A percentile compares a stretch with the other conserved stretches of the same genome.
Conservation (phyloP, 2,888 invertebrate genomes). For the Steinernema hermaphroditum region DNA sequence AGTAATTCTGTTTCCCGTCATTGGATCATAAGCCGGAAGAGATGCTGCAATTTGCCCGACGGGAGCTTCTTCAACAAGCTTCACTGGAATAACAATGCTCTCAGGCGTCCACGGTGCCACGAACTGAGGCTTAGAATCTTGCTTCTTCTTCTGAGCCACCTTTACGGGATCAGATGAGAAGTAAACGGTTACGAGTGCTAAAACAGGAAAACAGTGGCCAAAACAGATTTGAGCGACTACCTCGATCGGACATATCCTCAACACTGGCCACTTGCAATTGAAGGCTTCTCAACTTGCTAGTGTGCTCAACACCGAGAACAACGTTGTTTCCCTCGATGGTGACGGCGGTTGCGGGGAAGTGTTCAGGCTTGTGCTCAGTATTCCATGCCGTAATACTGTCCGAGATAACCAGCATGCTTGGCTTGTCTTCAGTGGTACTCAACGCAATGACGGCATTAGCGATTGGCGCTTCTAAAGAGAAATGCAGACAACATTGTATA, state of each 20-base stretch:
- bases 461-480: neutral
- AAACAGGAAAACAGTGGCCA: too few species aligned
- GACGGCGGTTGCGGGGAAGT: constrained; percentile 31
- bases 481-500: too few species aligned
- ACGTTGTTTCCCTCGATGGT: constrained; percentile 34
- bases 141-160: constrained; percentile 29
- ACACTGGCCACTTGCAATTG: constrained; percentile 38
- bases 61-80: constrained; percentile 44
- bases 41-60: constrained; percentile 45
- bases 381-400: constrained; percentile 36
- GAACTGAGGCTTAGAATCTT: constrained; percentile 38
- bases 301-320: neutral
- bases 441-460: constrained; percentile 6
- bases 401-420: constrained; percentile 9
- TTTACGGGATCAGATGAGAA: constrained; percentile 34
- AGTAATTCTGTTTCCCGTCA: constrained; percentile 31
- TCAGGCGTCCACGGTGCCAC: constrained; percentile 40
- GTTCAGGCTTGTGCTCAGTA: constrained; percentile 18
- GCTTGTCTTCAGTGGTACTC: constrained; percentile 16
- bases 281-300: constrained; percentile 38
- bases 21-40: constrained; percentile 48
- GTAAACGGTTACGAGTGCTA: constrained; percentile 34
- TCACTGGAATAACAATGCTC: constrained; percentile 32
- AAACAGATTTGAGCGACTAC: too few species aligned
- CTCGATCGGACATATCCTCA: constrained; percentile 35